Percentiles rank a stretch among this genome's conserved stretches.
These are phyloP conservation scores for Chloromyia formosa DNA, from an alignment of 2,888 invertebrate genomes.

Conservation along the genomic window DNA sequence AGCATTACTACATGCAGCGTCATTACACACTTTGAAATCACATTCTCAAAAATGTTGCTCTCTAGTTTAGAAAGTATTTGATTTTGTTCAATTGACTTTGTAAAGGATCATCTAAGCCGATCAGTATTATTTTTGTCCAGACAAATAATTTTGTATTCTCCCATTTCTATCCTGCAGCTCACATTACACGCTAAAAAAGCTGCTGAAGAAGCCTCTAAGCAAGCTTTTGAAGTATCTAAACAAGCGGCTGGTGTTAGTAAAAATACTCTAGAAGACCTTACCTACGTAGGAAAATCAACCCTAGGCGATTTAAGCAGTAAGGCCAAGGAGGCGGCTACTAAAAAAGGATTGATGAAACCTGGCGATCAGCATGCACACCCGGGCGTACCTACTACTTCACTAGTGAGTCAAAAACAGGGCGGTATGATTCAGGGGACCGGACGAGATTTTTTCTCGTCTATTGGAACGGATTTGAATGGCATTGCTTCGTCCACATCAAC, in stretches of 20 bases:
- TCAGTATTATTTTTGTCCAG: too few species aligned
- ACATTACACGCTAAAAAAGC: slow-evolving; percentile 90
- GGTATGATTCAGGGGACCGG: slow-evolving; percentile 70
- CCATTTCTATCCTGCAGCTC: slow-evolving; percentile 69
- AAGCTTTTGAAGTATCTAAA: slow-evolving; percentile 85
- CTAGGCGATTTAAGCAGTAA: slow-evolving; percentile 90
- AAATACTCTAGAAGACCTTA: slow-evolving; percentile 87
- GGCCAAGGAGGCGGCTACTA: slow-evolving; percentile 86
- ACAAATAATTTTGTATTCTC: too few species aligned
- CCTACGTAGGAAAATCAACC: slow-evolving; percentile 89
- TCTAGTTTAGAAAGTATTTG: too few species aligned
- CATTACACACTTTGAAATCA: too few species aligned
- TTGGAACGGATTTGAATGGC: slow-evolving; percentile 92
- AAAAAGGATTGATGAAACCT: slow-evolving; percentile 84
- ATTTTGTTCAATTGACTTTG: too few species aligned
- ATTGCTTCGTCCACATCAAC: slow-evolving; percentile 91
- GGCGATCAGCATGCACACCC: slow-evolving; percentile 53
- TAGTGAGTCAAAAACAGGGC: slow-evolving; percentile 60
- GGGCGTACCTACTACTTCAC: slow-evolving; percentile 54
- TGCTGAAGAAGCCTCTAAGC: slow-evolving; percentile 85
- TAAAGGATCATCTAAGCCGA: too few species aligned
- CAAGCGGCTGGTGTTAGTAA: slow-evolving; percentile 88
- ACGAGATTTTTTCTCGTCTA: slow-evolving; percentile 87
- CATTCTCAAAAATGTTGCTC: too few species aligned
- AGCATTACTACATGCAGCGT: too few species aligned